Conservation (phyloP, 2,797 vertebrate species). For the Otolemur crassicaudatus region DNA sequence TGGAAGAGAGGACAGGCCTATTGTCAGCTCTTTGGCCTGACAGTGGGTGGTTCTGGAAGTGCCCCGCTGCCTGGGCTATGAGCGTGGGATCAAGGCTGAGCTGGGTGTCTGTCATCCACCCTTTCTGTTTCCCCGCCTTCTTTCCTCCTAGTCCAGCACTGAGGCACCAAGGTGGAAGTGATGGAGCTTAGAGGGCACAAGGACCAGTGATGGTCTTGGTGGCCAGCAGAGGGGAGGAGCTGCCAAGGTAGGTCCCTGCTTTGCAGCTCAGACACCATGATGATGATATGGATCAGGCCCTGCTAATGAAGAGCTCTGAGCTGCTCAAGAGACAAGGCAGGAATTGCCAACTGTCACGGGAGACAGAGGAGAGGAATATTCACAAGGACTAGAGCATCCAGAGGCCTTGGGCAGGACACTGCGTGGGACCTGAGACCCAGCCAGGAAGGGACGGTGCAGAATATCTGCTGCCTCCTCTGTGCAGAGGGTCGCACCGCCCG, state of each 20-base stretch:
- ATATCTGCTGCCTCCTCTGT: neutral
- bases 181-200: rapidly evolving
- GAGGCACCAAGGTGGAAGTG: rapidly evolving
- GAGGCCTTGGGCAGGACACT: neutral
- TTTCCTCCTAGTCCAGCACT: neutral
- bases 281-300: neutral
- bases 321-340: neutral
- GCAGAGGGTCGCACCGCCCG: neutral
- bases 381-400: rapidly evolving
- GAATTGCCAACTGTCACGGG: rapidly evolving
- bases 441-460: rapidly evolving
- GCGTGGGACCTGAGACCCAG: neutral
- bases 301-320: neutral
- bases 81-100: neutral
- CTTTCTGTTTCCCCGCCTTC: neutral
- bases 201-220: rapidly evolving
- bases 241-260: rapidly evolving
- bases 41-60: rapidly evolving
- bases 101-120: rapidly evolving
- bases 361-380: neutral
- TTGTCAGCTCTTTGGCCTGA: neutral
- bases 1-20: conserved; percentile 70
- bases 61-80: rapidly evolving
- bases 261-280: neutral
- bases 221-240: neutral